phyloP scores from a whole-genome alignment of 2,113 vertebrate species.

The Charina bottae region DNA sequence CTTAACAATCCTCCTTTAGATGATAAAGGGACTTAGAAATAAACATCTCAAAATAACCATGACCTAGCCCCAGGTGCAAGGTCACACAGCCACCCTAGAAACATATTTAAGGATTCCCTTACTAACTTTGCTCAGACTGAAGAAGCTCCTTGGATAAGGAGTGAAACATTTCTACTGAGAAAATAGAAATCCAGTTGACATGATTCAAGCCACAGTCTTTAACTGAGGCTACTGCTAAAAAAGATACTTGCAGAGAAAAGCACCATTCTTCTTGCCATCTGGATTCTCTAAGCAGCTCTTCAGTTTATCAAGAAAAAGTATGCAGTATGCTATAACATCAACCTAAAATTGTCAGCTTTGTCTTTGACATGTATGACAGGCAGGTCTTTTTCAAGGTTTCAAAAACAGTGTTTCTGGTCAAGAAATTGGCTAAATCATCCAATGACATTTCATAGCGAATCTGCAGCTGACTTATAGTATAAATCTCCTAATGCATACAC shows the following conservation, averaged over 20 bases:
- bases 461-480: background rate
- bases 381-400: background rate
- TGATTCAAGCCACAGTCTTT: too few species aligned
- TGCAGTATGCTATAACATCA: slow-evolving; percentile 35
- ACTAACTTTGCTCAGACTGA: too few species aligned
- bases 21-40: too few species aligned
- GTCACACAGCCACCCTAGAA: too few species aligned
- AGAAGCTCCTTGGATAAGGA: too few species aligned
- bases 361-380: background rate
- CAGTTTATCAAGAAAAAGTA: slow-evolving; percentile 20
- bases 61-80: too few species aligned
- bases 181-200: too few species aligned
- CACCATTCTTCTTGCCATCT: slow-evolving; percentile 4
- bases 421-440: background rate
- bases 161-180: too few species aligned
- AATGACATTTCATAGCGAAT: background rate
- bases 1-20: too few species aligned
- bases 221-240: accelerated
- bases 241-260: slow-evolving; percentile 17
- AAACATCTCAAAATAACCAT: too few species aligned
- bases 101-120: too few species aligned
- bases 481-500: background rate
- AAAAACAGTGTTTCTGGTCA: background rate
- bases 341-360: background rate
- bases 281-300: background rate